Percentiles rank a stretch among this genome's conserved stretches.
These are phyloP conservation scores for Drosophila fuyamai DNA, from an alignment of 1,140 invertebrate species.

Conservation along the genomic window DNA sequence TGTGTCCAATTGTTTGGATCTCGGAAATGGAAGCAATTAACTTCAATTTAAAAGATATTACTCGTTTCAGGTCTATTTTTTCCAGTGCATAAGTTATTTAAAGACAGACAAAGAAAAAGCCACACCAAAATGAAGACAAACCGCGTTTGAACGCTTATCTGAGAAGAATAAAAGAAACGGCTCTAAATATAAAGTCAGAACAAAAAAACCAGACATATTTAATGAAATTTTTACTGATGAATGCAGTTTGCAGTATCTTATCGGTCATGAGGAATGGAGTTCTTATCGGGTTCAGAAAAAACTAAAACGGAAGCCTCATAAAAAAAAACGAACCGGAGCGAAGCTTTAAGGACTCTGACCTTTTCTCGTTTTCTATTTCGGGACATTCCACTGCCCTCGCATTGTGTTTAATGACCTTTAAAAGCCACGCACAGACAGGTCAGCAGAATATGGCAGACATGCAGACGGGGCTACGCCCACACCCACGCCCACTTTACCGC, in stretches of 20 bases:
- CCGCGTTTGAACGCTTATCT: slow-evolving; percentile 24
- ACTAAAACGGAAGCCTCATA: slow-evolving; percentile 17
- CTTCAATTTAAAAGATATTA: too few relatives aligned
- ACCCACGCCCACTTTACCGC: slow-evolving; percentile 25
- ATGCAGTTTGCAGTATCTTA: slow-evolving; percentile 62
- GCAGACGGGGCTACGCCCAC: slow-evolving; percentile 24
- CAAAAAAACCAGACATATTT: slow-evolving; percentile 46
- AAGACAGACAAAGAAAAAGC: slow-evolving; percentile 9
- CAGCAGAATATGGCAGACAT: slow-evolving; percentile 52
- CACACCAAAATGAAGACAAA: slow-evolving; percentile 23
- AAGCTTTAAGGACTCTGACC: slow-evolving; percentile 79
- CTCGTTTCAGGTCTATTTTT: not conserved
- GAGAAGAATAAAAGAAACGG: slow-evolving; percentile 45
- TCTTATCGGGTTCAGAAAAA: slow-evolving; percentile 25
- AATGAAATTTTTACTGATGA: slow-evolving; percentile 46
- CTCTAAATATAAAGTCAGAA: slow-evolving; percentile 22
- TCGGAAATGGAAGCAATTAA: too few relatives aligned
- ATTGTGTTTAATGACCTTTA: slow-evolving; percentile 80
- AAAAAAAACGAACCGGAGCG: slow-evolving; percentile 22
- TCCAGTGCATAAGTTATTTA: slow-evolving; percentile 22
- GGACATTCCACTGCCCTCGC: slow-evolving; percentile 38
- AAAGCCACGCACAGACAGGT: slow-evolving; percentile 79
- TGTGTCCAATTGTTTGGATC: too few relatives aligned
- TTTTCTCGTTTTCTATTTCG: slow-evolving; percentile 70
- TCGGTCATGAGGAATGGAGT: slow-evolving; percentile 20